A percentile compares a stretch with the other conserved stretches of the same genome.
phyloP scores from a whole-genome alignment of 2,888 invertebrate species.

The Thecocarcelia acutangulata region DNA sequence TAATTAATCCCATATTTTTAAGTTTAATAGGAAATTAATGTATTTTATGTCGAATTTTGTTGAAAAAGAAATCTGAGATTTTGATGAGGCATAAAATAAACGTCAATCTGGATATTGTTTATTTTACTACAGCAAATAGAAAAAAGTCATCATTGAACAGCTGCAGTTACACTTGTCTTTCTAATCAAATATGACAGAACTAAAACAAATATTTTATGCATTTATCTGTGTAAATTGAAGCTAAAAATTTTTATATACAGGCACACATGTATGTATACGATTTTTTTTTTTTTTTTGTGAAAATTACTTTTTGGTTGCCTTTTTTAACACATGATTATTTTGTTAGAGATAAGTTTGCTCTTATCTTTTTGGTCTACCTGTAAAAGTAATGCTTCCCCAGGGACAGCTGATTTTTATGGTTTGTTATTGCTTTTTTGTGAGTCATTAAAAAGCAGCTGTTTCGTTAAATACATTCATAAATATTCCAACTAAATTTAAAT shows the following conservation, averaged over 20 bases:
- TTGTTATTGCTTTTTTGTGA: conserved; percentile 10
- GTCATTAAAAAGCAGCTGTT: conserved; percentile 20
- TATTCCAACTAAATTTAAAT: neutral
- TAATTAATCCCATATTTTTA: conserved; percentile 27
- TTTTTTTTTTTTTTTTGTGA: conserved; percentile 9
- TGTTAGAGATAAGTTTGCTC: conserved; percentile 11
- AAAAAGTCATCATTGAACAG: conserved; percentile 3
- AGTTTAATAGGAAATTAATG: conserved; percentile 8
- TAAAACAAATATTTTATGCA: neutral
- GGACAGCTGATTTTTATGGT: conserved; percentile 37
- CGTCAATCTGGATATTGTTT: neutral
- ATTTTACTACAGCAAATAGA: neutral
- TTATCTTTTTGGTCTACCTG: conserved; percentile 47
- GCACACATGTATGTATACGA: too few species aligned
- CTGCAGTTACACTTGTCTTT: conserved; percentile 17
- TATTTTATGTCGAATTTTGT: conserved; percentile 10
- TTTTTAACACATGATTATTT: too few species aligned
- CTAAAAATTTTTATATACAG: neutral
- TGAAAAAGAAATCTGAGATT: conserved; percentile 4
- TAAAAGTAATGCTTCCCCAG: neutral
- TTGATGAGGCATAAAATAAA: neutral
- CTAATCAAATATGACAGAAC: too few species aligned
- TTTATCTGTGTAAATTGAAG: too few species aligned
- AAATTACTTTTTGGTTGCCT: neutral
- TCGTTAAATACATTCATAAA: neutral